Evolutionary conservation across 2,888 invertebrate species (phyloP), one percentile per base, ranked within the genome.

Genomic region (Phengaris arion): DNA sequence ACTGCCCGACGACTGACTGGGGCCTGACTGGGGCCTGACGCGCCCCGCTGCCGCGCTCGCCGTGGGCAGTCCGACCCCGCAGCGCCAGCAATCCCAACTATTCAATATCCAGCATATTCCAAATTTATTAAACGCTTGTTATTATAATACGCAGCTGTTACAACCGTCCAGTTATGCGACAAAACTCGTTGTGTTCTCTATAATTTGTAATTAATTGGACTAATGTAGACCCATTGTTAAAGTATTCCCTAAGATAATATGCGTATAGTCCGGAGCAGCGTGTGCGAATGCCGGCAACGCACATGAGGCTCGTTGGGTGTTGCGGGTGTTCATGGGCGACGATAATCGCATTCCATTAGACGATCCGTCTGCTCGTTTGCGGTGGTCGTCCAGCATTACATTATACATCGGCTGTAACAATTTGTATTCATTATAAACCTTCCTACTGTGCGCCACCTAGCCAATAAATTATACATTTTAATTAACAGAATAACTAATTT

Each of bases 361-460:
- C 35, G 35, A 35, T 35, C 35, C 35, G 35, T 35, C 35, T 35
- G 35, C 35, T 35, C 35, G 35, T 35, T 1, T 4, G 35, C 35
- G 64, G 45, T 64, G 64, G 35, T 64, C 64, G 35, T 6, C 35
- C 35, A 6, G 12, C 64, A 35, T 64, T 35, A 45, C 64, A 45
- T 35, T 35, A 10, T 48, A 57, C 15, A 57, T 15, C 55, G 55
- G n/a, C 55, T 59, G 4, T 35, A 35, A 64, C 64, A 64, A 64
- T 35, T 64, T 64, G 64, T 64, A 64, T 64, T 64, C 64, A 64
- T 64, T 64, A 64, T 64, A 35, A 64, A 64, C 35, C 64, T 64
- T 64, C 64, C 64, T 64, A 64, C 64, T 64, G 64, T 64, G 35
- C 64, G 64, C 64, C 64, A 64, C 64, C 64, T 45, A 64, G 64